phyloP scores from a whole-genome alignment of 2,888 invertebrate species.

The Sussaba pulchella region DNA sequence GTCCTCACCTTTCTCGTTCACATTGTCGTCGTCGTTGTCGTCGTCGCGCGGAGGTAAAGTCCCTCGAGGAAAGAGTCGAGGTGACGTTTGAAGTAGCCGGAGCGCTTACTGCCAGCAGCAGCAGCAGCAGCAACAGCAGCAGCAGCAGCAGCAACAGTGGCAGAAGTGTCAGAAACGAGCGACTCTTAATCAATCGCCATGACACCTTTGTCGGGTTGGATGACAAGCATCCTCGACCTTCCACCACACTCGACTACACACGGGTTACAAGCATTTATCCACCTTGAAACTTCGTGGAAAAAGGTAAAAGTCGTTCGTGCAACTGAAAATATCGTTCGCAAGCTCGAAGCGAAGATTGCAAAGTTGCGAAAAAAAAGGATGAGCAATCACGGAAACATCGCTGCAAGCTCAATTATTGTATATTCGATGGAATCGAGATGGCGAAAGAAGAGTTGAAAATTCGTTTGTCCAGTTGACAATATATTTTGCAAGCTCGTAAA shows the following conservation, averaged over 20 bases:
- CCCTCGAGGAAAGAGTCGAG: slow-evolving; percentile 41
- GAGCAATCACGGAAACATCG: too few species aligned
- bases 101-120: slow-evolving; percentile 33
- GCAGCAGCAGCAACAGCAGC: neutral
- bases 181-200: slow-evolving; percentile 53
- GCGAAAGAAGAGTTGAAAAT: too few species aligned
- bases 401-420: too few species aligned
- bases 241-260: neutral
- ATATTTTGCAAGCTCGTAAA: too few species aligned
- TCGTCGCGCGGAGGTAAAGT: slow-evolving; percentile 36
- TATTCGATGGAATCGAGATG: too few species aligned
- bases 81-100: slow-evolving; percentile 56
- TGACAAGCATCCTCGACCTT: slow-evolving; percentile 22
- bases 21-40: slow-evolving; percentile 43
- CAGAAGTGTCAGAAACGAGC: slow-evolving; percentile 44
- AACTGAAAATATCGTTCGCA: too few species aligned
- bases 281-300: neutral
- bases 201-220: slow-evolving; percentile 34
- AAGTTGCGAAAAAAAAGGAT: too few species aligned
- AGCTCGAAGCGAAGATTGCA: too few species aligned
- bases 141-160: too few species aligned
- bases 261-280: neutral
- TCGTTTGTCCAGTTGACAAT: too few species aligned
- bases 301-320: neutral
- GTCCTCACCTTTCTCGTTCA: slow-evolving; percentile 27